Base-by-base conservation (phyloP, 1,140 invertebrate species). In the Octopus bimaculoides region DNA sequence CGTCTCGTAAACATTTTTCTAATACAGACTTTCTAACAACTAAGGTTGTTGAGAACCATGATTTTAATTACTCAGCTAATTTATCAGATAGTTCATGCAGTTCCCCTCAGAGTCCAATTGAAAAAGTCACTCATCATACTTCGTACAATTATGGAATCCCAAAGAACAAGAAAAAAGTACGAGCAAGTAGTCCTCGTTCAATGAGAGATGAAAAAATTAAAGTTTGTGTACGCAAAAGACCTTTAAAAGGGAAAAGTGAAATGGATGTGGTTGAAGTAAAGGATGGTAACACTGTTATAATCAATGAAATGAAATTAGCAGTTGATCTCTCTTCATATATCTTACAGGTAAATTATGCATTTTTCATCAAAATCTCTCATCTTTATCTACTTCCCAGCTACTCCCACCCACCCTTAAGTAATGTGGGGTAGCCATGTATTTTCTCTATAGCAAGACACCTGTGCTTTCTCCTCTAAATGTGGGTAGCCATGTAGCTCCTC, bases 281-380 rank as follows among this genome's bases (percentile, higher is more conserved):
- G 8, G 95, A 94, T 83, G 97, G 96, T 88, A 96, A 98, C 89
- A 94, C 95, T 85, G 93, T 98, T 86, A 93, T 97, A 81, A 96
- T 99, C 0, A 97, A 99, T 91, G 97, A 99, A 92, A 97, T 96
- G 5, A 98, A 97, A 90, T 93, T 94, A 81, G 98, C 99, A 90
- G 97, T 99, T 66, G 98, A 99, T 91, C 92, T 99, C 69, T 99
- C 97, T 17, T 98, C 98, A 89, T 99, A 96, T 91, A 87, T 86
- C 26, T 77, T 89, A 71, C 83, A 90, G 87, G 89, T 90, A 83
- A 79, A 77, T 26, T 73, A 12, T 52, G 53, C 66, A 55, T 78
- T 10, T 14, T 41, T 41, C 26, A 41, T 41, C 26, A 41, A 41
- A 41, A n/a, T n/a, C n/a, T n/a, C n/a, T n/a, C 26, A 41, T 41